Evolutionary conservation across 2,888 invertebrate genomes (phyloP), one percentile per base, ranked within the genome.

Genomic region (Drosophila diplacantha): DNA sequence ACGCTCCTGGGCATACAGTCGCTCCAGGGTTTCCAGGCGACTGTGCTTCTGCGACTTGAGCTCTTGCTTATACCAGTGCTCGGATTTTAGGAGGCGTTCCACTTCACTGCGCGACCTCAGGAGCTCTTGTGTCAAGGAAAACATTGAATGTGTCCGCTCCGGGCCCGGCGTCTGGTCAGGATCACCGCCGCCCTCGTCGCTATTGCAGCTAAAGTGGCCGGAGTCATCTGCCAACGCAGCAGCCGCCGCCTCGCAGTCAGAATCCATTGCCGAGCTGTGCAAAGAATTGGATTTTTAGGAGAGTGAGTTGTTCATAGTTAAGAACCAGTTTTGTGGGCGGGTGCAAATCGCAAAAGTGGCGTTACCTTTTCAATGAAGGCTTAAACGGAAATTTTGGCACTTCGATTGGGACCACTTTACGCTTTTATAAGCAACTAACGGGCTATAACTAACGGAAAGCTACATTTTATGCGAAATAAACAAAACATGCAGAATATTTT

Each of bases 41-140:
- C 73, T 81, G 11, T 78, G 79, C 49, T 87, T 87, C 39, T 88
- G 88, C 6, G 75, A 68, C 20, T 81, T 82, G 3, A 88, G 51
- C 43, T 88, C 88, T 41, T 81, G 79, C 46, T 86, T 88, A 67
- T 88, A 88, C 88, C 88, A 88, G 57, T 84, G 84, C 47, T 88
- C 88, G 3, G 88, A 88, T 49, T 87, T 87, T 24, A 71, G 79
- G 0, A 86, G 58, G 2, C 88, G 81, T 60, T 88, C 86, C 31
- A 88, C 61, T 61, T 88, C 86, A 39, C 85, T 88, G 34, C 83
- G 86, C 5, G 86, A 66, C 54, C 83, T 84, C 2, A 79, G 75
- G 6, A 85, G 73, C 69, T 86, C 86, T 44, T 84, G 85, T 14
- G 85, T 55, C 1, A 86, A 80, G 14, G 77, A 47, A 24, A 81